Evolutionary conservation across 1,140 invertebrate species (phyloP), one percentile per base, ranked within the genome.

Genomic region (Grapholita molesta): DNA sequence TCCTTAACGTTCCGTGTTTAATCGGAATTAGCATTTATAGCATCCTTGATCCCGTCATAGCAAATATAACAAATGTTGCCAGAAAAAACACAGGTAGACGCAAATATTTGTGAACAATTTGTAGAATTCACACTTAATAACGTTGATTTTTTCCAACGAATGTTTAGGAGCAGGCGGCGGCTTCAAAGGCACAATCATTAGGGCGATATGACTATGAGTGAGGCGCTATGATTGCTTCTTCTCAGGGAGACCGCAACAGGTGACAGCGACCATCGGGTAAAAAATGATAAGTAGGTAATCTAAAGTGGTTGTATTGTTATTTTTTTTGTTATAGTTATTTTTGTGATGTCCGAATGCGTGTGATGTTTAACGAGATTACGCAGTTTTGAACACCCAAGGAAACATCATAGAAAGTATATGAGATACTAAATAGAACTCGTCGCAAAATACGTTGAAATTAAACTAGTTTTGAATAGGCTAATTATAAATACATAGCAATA

Each of bases 91-190:
- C 89, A 91, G 89, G 89, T 89, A 91, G 89, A 88, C 82, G 85
- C 87, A 91, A 91, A 91, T 91, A 91, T 91, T 91, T 91, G 89
- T 86, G 89, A 89, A 89, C 89, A 85, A 88, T 91, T 88, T 89
- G 84, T 88, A 88, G 86, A 87, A 91, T 89, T 91, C 89, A 89
- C 89, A 89, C 89, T 84, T 91, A 91, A 89, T 89, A 91, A 89
- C 83, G 79, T 86, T 23, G 70, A 75, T 80, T 78, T 70, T 71
- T 75, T 71, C 75, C 67, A 75, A 67, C 70, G 76, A 77, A 66
- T 73, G 77, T 72, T 69, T 66, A 68, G 69, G 65, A 64, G 42
- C 61, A n/a, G 67, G 79, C 88, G 86, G 83, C 82, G 42, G n/a
- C 67, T 38, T 83, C 86, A 90, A 90, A 90, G 85, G 75, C 68